These are phyloP conservation scores for Pampusana beccarii DNA, from an alignment of 2,113 vertebrate species.

Conservation along the genomic window DNA sequence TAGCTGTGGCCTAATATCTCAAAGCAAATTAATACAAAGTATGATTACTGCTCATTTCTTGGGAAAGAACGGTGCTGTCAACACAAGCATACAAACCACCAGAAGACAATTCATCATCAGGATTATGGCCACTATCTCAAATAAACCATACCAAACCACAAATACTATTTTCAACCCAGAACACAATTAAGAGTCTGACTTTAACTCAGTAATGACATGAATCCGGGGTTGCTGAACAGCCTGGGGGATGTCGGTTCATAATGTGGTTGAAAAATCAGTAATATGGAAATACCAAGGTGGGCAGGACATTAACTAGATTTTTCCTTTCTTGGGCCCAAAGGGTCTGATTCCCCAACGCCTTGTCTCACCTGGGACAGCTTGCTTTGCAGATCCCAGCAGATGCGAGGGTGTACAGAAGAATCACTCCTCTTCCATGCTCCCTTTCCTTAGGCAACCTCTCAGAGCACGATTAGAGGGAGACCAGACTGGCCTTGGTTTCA, in stretches of 20 bases:
- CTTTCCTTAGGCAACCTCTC: background rate
- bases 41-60: background rate
- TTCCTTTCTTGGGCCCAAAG: background rate
- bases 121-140: background rate
- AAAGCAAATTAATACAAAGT: constrained; percentile 26
- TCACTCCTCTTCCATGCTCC: background rate
- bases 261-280: background rate
- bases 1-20: constrained; percentile 31
- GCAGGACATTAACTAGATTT: background rate
- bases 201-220: background rate
- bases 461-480: background rate
- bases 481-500: background rate
- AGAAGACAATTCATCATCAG: background rate
- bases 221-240: background rate
- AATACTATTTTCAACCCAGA: background rate
- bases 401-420: background rate
- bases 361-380: background rate
- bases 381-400: background rate
- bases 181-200: background rate
- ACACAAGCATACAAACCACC: background rate
- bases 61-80: background rate
- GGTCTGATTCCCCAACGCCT: background rate
- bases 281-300: background rate
- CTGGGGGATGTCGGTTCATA: background rate
- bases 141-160: background rate